phyloP scores from a whole-genome alignment of 64 coral and sea anemone genomes.

The Montipora cactus region DNA sequence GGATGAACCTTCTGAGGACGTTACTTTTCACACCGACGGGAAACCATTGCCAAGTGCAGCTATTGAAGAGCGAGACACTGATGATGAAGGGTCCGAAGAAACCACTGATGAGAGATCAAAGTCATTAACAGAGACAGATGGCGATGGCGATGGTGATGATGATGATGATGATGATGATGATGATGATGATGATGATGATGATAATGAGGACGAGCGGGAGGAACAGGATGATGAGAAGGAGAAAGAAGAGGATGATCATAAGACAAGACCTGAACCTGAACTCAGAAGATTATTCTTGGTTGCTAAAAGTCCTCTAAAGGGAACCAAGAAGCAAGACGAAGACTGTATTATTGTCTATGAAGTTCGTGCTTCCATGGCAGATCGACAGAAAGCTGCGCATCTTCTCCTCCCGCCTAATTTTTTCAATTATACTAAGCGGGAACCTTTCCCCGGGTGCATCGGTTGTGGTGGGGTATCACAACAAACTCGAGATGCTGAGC shows the following conservation, averaged over 20 bases:
- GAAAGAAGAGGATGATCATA: neutral
- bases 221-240: too few relatives aligned
- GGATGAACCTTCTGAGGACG: slow-evolving; percentile 24
- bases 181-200: slow-evolving; percentile 1
- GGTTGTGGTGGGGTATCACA: slow-evolving; percentile 47
- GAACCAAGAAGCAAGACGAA: slow-evolving; percentile 62
- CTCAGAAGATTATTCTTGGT: slow-evolving; percentile 70
- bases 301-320: slow-evolving; percentile 68
- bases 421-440: slow-evolving; percentile 72
- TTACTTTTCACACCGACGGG: neutral
- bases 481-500: neutral
- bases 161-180: slow-evolving; percentile 3
- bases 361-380: slow-evolving; percentile 61
- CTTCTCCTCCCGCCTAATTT: slow-evolving; percentile 88
- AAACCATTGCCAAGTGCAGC: slow-evolving; percentile 4
- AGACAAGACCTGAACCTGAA: neutral
- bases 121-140: slow-evolving; percentile 1
- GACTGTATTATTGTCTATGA: slow-evolving; percentile 90
- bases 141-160: slow-evolving; percentile 1
- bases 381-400: slow-evolving; percentile 76
- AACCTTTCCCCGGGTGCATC: slow-evolving; percentile 59
- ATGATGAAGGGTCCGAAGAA: slow-evolving; percentile 67
- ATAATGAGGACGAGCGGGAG: neutral
- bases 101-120: neutral
- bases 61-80: slow-evolving; percentile 1